Evolutionary conservation across 2,113 vertebrate genomes (phyloP), one percentile per base, ranked within the genome.

Genomic region (zebrafish (Danio rerio)): DNA sequence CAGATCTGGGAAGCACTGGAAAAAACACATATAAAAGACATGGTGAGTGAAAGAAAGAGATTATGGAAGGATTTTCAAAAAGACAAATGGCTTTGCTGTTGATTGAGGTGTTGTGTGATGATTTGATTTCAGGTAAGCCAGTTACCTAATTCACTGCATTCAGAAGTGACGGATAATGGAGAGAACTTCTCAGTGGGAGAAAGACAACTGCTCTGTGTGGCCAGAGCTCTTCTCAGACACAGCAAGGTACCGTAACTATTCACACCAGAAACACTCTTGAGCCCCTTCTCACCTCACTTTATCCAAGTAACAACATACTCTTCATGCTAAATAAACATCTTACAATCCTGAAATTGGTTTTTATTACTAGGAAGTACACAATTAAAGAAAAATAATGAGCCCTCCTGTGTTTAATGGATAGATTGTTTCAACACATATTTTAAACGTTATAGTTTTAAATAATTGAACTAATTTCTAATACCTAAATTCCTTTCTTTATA

Each of bases 131-230:
- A 95, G 94, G 87, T 95, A 9, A 91, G 85, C 86, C 92, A 91
- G 86, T 88, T 95, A 81, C 93, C 93, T 76, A 89, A 93, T 72
- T 90, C 91, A 4, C 91, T 95, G 61, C 78, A 92, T 65, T 94
- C 93, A 0, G 93, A 94, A 87, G 94, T 95, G 86, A 92, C 88
- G 0, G 94, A 95, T 90, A 95, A 94, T 49, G 94, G 94, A 66
- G 94, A 94, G 83, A 95, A 95, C 89, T 94, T 95, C 90, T 95
- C 94, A 1, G 93, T 95, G 86, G 94, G 94, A 81, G 94, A 95
- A 82, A 86, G 94, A 68, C 94, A 95, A 85, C 89, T 95, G 0
- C 90, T 95, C 85, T 95, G 94, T 86, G 92, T 95, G 84, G 92
- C 94, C 84, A 89, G 94, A 87, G 94, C 94, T 12, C 89, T 95